Evolutionary conservation across 2,888 invertebrate species (phyloP), one percentile per base, ranked within the genome.

Genomic region (Shargacucullia verbasci): DNA sequence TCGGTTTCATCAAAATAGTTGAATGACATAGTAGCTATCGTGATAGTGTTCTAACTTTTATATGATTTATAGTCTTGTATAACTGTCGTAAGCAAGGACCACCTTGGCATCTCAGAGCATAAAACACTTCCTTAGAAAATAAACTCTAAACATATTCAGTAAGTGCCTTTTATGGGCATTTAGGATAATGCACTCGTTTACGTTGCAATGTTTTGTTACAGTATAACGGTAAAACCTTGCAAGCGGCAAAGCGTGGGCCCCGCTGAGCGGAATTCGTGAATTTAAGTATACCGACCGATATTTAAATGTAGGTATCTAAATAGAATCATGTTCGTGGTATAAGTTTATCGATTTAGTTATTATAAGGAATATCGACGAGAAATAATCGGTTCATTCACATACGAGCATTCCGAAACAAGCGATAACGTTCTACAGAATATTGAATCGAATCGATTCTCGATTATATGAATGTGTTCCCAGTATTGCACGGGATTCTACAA

Each of bases 111-210:
- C 15, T 37, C 59, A 50, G 50, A 54, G 56, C 55, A 60, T 63
- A 60, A 57, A 59, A 65, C 58, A 65, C 33, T 63, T 69, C 68
- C 76, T 71, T 72, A 67, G 70, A 68, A 75, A 75, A 82, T 78
- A 80, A 74, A 78, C 62, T 69, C 70, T 71, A 68, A 59, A 71
- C 66, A 74, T 73, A 76, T 81, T 72, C 76, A 79, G 70, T 69
- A 66, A 71, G 47, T 61, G 58, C 81, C 77, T 69, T 81, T 81
- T 84, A 84, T 80, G 80, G 83, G 62, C 74, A 86, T 85, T 83
- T 83, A 81, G 84, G 82, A 85, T 86, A 85, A 83, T 84, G 84
- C 83, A 83, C 79, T 83, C 82, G 78, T 85, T 84, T 80, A 80
- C 62, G 79, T 77, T 81, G 80, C 81, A 81, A 77, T 76, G 79